These are phyloP conservation scores for Colletes latitarsis DNA, from an alignment of 1,140 invertebrate genomes.

Conservation along the genomic window DNA sequence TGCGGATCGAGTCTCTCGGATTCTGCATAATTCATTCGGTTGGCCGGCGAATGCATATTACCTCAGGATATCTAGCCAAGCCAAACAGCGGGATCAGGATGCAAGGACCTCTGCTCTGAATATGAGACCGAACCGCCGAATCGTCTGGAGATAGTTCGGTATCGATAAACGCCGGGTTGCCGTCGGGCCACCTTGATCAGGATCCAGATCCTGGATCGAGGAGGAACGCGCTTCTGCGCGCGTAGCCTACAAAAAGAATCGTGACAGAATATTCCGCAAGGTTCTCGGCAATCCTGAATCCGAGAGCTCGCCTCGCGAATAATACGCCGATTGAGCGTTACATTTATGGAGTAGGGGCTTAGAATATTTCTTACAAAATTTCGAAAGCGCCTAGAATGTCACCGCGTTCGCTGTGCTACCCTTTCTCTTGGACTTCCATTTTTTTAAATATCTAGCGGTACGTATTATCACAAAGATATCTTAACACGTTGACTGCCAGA, in stretches of 20 bases:
- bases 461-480: too few species aligned
- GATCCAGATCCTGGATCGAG: constrained; percentile 52
- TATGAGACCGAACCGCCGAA: constrained; percentile 67
- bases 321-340: constrained; percentile 19
- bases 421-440: too few species aligned
- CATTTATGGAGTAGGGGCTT: constrained; percentile 20
- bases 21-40: constrained; percentile 72
- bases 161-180: constrained; percentile 56
- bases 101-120: constrained; percentile 68
- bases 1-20: constrained; percentile 58
- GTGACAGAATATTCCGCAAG: constrained; percentile 39
- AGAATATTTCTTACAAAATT: background rate
- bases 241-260: constrained; percentile 21
- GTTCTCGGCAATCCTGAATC: background rate
- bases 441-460: too few species aligned
- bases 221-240: constrained; percentile 18
- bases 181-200: constrained; percentile 40
- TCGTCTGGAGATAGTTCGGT: constrained; percentile 66
- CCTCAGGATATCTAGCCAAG: constrained; percentile 66
- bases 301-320: constrained; percentile 14
- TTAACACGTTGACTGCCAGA: too few species aligned
- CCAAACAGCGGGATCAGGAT: constrained; percentile 57
- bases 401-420: too few species aligned
- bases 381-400: too few species aligned
- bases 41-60: constrained; percentile 66